phyloP scores from a whole-genome alignment of 2,888 invertebrate species.

The Drosophila paramelanica region DNA sequence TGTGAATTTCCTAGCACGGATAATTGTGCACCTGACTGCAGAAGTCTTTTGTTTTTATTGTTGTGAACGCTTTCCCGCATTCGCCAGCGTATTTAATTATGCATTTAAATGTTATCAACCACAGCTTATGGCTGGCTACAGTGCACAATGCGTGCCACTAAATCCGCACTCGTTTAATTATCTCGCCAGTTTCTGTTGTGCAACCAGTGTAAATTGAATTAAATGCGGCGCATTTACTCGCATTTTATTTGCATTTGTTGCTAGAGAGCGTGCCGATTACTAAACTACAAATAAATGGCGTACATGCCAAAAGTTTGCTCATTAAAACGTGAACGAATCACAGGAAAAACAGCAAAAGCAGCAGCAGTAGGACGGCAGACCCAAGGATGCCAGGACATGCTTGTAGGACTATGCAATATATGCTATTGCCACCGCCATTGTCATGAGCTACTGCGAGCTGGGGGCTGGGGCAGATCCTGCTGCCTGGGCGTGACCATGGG shows the following conservation, averaged over 20 bases:
- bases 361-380: neutral
- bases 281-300: constrained; percentile 69
- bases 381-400: constrained; percentile 40
- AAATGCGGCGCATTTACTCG: constrained; percentile 13
- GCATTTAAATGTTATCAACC: neutral
- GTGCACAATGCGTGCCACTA: neutral
- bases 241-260: constrained; percentile 45
- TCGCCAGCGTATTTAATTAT: constrained; percentile 4
- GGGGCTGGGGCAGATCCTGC: neutral
- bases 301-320: constrained; percentile 67
- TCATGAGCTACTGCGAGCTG: constrained; percentile 1
- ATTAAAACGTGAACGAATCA: constrained; percentile 67
- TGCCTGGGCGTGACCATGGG: constrained; percentile 54
- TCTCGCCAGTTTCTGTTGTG: constrained; percentile 15
- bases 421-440: constrained; percentile 4
- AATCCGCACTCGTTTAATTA: constrained; percentile 31
- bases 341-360: constrained; percentile 12
- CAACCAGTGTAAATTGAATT: constrained; percentile 48
- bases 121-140: neutral
- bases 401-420: constrained; percentile 34
- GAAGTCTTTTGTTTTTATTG: neutral
- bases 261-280: constrained; percentile 44
- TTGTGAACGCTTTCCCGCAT: neutral
- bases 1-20: neutral
- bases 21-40: neutral